Base-by-base conservation (phyloP, 2,888 invertebrate species). In the Oxyteleia sp. region DNA sequence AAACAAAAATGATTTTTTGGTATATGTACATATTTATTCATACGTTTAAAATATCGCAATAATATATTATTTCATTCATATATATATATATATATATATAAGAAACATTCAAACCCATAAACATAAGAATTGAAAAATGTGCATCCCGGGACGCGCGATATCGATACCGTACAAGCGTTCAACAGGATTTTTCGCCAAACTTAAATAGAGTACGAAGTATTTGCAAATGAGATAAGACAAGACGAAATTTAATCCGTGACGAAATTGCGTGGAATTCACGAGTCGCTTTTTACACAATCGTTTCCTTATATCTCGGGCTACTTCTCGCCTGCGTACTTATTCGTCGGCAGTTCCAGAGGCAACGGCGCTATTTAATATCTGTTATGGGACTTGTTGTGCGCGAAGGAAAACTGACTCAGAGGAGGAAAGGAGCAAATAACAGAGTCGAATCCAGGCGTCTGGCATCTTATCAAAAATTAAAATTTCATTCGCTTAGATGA, bases 381-480 rank as follows among this genome's bases (percentile, higher is more conserved):
- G 81, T 71, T 85, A 82, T 86, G 85, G 64, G 80, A 75, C 59
- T 84, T 76, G 80, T 84, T 84, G 55, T 75, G 18, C 32, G 11
- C 55, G 57, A 59, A 72, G 57, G 41, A 71, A 71, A 81, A 76
- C 61, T 15, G 43, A 66, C 74, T 57, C 47, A 16, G 41, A 51
- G 47, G 38, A 20, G 71, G 78, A 57, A 63, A 55, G 71, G 82
- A 74, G 84, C 66, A 66, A 75, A 84, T 72, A 84, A 79, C 83
- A 76, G 57, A 81, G 74, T 13, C 63, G 55, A 51, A 57, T 76
- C 53, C 63, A 57, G 74, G 64, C 76, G 82, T 84, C 87, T 84
- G 78, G 87, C 69, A 87, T 82, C 91, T 92, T 91, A 92, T 92
- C 86, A 92, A 92, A 92, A 91, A 92, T 92, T 92, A 91, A 92